Percentiles rank a stretch among this genome's conserved stretches.
Conservation (phyloP, 1,140 invertebrate species). For the Pseudomyrmex flavicornis region DNA sequence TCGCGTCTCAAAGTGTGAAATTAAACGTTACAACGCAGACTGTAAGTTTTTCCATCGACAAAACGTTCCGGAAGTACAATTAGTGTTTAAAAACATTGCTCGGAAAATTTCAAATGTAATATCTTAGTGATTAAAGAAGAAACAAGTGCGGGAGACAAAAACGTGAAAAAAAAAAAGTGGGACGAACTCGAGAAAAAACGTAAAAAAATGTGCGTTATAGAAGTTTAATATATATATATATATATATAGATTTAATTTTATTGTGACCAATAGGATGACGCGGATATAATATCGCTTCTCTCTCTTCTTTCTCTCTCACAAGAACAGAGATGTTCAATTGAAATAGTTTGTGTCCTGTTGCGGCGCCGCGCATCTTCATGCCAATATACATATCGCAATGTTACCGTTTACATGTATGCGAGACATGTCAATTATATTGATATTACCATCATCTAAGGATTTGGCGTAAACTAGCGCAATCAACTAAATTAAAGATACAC, state of each 20-base stretch:
- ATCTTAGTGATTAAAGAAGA: neutral
- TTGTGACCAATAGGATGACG: slow-evolving; percentile 60
- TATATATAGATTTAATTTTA: slow-evolving; percentile 56
- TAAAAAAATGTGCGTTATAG: neutral
- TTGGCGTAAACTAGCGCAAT: neutral
- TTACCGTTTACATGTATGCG: neutral
- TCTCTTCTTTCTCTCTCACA: slow-evolving; percentile 31
- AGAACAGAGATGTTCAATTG: slow-evolving; percentile 59
- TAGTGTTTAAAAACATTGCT: neutral
- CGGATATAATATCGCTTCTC: slow-evolving; percentile 50
- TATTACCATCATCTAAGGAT: neutral
- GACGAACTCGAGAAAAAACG: no score
- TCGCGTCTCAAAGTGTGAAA: neutral
- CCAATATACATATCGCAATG: neutral
- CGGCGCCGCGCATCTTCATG: slow-evolving; percentile 28
- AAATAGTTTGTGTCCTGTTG: slow-evolving; percentile 42
- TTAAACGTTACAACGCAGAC: neutral
- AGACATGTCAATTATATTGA: neutral
- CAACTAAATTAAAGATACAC: no score
- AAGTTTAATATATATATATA: slow-evolving; percentile 32
- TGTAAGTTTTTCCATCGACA: slow-evolving; percentile 10
- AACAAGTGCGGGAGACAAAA: neutral
- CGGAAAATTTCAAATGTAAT: neutral
- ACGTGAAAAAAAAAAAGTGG: neutral
- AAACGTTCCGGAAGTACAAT: neutral